Evolutionary conservation across 2,888 invertebrate species (phyloP).

Genomic region (Rhorus exstirpatorius): DNA sequence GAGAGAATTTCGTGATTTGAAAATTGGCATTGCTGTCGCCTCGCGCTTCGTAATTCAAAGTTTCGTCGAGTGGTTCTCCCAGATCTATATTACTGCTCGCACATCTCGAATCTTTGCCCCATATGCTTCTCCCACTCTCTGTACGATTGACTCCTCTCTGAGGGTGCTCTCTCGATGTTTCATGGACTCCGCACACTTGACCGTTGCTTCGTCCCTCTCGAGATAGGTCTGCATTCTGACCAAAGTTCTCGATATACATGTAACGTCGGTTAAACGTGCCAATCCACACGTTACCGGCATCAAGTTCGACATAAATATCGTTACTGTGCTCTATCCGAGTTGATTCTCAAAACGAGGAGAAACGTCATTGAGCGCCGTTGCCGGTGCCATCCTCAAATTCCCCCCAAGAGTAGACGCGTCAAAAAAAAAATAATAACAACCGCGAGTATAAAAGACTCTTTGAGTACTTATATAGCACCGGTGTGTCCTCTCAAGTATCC

Average conservation of each 20-base stretch:
- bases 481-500: conserved; percentile 28
- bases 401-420: conserved; percentile 22
- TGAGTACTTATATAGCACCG: conserved; percentile 32
- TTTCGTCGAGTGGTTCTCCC: conserved; percentile 43
- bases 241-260: conserved; percentile 12
- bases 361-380: not conserved
- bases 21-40: conserved; percentile 14
- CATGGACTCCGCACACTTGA: conserved; percentile 62
- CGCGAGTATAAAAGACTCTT: conserved; percentile 50
- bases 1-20: conserved; percentile 1
- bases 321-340: conserved; percentile 15
- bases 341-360: not conserved
- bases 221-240: conserved; percentile 44
- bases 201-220: conserved; percentile 43
- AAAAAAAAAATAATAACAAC: conserved; percentile 64
- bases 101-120: conserved; percentile 33
- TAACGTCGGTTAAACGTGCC: conserved; percentile 43
- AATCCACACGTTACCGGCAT: conserved; percentile 44
- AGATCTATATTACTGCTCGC: conserved; percentile 38
- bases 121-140: conserved; percentile 43
- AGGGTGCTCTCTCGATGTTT: conserved; percentile 37
- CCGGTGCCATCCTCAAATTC: conserved; percentile 17
- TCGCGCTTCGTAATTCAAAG: conserved; percentile 55
- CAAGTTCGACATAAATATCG: conserved; percentile 51
- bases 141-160: conserved; percentile 28